phyloP scores from a whole-genome alignment of 2,888 invertebrate genomes.

The Pediacus dermestoides region DNA sequence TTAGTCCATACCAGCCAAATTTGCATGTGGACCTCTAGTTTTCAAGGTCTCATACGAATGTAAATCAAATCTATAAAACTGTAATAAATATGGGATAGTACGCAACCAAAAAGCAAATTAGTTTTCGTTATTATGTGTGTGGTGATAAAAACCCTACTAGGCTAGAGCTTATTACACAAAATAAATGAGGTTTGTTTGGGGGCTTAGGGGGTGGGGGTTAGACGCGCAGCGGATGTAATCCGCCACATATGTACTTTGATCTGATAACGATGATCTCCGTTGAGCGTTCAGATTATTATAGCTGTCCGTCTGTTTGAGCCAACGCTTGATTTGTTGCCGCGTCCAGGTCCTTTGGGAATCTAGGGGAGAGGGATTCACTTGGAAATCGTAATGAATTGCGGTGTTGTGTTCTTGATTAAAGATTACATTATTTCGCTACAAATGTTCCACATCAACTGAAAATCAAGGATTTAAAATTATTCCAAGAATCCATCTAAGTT shows the following conservation, averaged over 20 bases:
- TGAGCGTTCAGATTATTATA: slow-evolving; percentile 38
- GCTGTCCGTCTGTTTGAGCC: slow-evolving; percentile 30
- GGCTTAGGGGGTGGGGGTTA: background rate
- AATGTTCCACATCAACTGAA: no score
- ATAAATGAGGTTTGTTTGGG: slow-evolving; percentile 20
- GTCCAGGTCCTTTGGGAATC: slow-evolving; percentile 31
- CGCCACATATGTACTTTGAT: slow-evolving; percentile 43
- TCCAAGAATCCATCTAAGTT: no score
- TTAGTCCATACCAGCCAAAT: no score
- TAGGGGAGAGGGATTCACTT: slow-evolving; percentile 31
- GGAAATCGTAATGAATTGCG: slow-evolving; percentile 38
- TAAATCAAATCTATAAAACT: no score
- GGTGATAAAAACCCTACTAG: no score
- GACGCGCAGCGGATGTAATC: slow-evolving; percentile 31
- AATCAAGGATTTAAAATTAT: no score
- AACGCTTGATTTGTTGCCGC: slow-evolving; percentile 36
- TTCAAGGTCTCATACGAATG: no score
- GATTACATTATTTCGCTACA: no score
- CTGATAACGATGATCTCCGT: slow-evolving; percentile 40
- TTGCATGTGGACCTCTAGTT: no score
- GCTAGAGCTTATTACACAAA: slow-evolving; percentile 16
- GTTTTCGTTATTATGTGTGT: no score
- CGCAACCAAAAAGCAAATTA: no score
- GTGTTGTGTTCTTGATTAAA: slow-evolving; percentile 27
- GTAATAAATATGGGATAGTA: no score